phyloP scores from a whole-genome alignment of 2,888 invertebrate genomes.

The Apoderus coryli region DNA sequence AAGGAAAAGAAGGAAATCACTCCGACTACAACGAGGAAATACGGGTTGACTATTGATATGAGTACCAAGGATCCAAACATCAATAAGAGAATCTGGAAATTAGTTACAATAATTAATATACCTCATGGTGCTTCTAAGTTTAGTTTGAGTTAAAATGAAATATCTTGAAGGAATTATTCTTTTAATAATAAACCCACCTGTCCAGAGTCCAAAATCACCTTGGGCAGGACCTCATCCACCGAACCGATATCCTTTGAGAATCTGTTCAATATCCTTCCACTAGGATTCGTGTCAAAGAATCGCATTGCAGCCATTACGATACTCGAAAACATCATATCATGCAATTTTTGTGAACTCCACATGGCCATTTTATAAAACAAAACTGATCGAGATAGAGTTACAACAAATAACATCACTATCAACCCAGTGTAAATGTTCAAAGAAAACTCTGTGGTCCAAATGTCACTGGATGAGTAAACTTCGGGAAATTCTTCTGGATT shows the following conservation, averaged over 20 bases:
- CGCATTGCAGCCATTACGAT: constrained; percentile 41
- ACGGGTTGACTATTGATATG: constrained; percentile 39
- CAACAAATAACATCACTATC: constrained; percentile 36
- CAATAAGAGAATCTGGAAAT: constrained; percentile 32
- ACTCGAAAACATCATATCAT: constrained; percentile 53
- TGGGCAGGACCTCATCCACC: constrained; percentile 59
- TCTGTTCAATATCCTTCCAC: constrained; percentile 62
- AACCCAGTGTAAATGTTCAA: constrained; percentile 47
- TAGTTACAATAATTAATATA: no score
- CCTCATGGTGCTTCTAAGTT: no score
- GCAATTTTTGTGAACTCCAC: constrained; percentile 49
- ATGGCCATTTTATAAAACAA: constrained; percentile 49
- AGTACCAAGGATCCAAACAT: constrained; percentile 39
- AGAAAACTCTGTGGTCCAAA: constrained; percentile 34
- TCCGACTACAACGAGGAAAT: constrained; percentile 32
- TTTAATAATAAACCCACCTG: constrained; percentile 31
- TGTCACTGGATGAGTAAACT: no score
- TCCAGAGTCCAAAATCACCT: constrained; percentile 45
- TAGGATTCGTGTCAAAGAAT: constrained; percentile 77
- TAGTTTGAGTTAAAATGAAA: no score
- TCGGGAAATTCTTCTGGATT: no score
- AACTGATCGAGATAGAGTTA: constrained; percentile 44
- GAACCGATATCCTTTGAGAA: constrained; percentile 76
- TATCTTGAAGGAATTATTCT: no score
- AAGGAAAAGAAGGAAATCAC: constrained; percentile 47